A percentile compares a stretch with the other conserved stretches of the same genome.
Evolutionary conservation across 2,797 vertebrate genomes (phyloP).

Genomic region (Acanthopagrus latus): DNA sequence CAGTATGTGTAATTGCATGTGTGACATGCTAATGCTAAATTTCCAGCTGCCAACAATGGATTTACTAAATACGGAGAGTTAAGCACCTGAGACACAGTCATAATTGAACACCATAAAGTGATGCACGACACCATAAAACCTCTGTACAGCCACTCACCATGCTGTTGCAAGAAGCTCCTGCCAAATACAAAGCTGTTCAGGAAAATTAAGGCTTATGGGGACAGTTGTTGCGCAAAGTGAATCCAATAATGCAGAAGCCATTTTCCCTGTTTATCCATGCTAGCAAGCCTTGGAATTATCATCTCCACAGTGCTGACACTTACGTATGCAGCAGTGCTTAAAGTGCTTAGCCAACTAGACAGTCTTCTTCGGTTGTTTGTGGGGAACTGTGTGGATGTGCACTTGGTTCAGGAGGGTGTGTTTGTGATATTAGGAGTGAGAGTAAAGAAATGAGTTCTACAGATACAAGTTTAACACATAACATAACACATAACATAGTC

Average conservation of each 20-base stretch:
- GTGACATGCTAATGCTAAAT: slow-evolving; percentile 66
- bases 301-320: slow-evolving; percentile 71
- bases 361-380: slow-evolving; percentile 42
- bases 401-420: neutral
- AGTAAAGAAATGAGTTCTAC: neutral
- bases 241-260: slow-evolving; percentile 72
- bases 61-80: slow-evolving; percentile 73
- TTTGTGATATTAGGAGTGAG: slow-evolving; percentile 13
- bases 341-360: slow-evolving; percentile 51
- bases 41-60: slow-evolving; percentile 73
- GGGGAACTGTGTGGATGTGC: slow-evolving; percentile 24
- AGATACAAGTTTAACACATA: neutral
- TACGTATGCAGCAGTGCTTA: slow-evolving; percentile 67
- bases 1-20: slow-evolving; percentile 54
- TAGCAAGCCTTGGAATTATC: slow-evolving; percentile 73
- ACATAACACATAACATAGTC: neutral
- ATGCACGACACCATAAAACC: slow-evolving; percentile 76
- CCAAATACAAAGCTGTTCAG: slow-evolving; percentile 77
- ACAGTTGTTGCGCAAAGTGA: slow-evolving; percentile 80
- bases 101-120: slow-evolving; percentile 79
- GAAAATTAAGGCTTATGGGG: slow-evolving; percentile 78
- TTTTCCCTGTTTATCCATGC: slow-evolving; percentile 74
- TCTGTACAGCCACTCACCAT: slow-evolving; percentile 68
- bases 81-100: slow-evolving; percentile 78
- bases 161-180: slow-evolving; percentile 73